A percentile compares a stretch with the other conserved stretches of the same genome.
These are phyloP conservation scores for Rhabdophis nuchalis DNA, from an alignment of 2,797 vertebrate genomes.

Conservation along the genomic window DNA sequence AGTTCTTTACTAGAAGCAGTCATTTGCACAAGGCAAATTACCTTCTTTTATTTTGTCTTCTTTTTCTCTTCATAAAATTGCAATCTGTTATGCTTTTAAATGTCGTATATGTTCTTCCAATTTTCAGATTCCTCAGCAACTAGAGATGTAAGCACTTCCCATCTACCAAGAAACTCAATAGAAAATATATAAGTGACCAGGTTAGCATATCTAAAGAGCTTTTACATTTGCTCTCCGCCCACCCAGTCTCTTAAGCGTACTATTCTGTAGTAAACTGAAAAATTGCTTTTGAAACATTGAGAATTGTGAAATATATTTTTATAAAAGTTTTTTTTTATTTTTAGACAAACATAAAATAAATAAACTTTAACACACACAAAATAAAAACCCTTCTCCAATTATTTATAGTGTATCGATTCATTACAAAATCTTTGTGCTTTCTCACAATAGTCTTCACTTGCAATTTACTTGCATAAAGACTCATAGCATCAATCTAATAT, in stretches of 20 bases:
- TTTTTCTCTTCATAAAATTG: not conserved
- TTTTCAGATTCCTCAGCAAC: not conserved
- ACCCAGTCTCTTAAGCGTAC: not conserved
- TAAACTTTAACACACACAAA: no score
- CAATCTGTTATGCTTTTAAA: not conserved
- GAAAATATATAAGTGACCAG: not conserved
- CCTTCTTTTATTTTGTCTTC: not conserved
- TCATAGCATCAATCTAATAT: no score
- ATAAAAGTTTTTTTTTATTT: no score
- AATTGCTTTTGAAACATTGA: not conserved
- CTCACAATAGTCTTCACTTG: no score
- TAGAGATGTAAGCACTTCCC: constrained; percentile 4
- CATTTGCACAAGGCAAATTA: not conserved
- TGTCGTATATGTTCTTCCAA: constrained; percentile 2
- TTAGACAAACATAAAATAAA: no score
- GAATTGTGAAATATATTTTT: not conserved
- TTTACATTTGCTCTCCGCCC: not conserved
- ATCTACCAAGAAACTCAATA: not conserved
- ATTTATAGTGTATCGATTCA: no score
- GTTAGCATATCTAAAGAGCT: not conserved
- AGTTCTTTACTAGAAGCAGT: not conserved
- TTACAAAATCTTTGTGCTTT: no score
- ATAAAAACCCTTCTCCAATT: no score
- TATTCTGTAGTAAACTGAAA: not conserved
- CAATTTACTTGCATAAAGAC: no score